Evolutionary conservation across 2,888 invertebrate species (phyloP).

Genomic region (Agrotis segetum): DNA sequence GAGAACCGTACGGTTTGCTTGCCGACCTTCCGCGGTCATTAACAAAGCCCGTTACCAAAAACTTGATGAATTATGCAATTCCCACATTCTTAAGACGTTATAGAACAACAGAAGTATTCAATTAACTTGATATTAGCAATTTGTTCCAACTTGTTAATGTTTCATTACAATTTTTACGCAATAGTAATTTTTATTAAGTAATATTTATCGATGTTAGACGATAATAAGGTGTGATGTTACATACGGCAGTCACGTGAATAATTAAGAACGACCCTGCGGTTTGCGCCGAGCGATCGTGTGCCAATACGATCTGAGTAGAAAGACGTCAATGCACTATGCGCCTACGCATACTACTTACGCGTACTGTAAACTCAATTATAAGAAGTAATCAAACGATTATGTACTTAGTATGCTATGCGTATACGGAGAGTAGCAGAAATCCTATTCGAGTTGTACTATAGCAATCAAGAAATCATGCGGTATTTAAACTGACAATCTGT

Average conservation of each 20-base stretch:
- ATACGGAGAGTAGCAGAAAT: neutral
- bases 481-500: neutral
- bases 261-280: slow-evolving; percentile 61
- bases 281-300: slow-evolving; percentile 47
- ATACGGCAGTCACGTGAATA: slow-evolving; percentile 52
- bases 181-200: slow-evolving; percentile 57
- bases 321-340: slow-evolving; percentile 50
- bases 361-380: slow-evolving; percentile 36
- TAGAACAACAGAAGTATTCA: slow-evolving; percentile 49
- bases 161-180: slow-evolving; percentile 55
- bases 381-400: slow-evolving; percentile 21
- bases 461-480: neutral
- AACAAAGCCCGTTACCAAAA: slow-evolving; percentile 65
- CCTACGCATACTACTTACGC: slow-evolving; percentile 15
- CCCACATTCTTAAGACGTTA: slow-evolving; percentile 56
- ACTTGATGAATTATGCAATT: slow-evolving; percentile 63
- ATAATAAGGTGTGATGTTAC: slow-evolving; percentile 57
- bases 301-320: slow-evolving; percentile 49
- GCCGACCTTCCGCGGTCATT: slow-evolving; percentile 66
- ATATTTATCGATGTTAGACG: slow-evolving; percentile 54
- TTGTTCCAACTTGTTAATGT: slow-evolving; percentile 53
- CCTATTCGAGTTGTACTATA: neutral
- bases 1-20: slow-evolving; percentile 63
- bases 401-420: neutral
- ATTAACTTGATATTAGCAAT: slow-evolving; percentile 59